Percentiles rank a stretch among this genome's conserved stretches.
Evolutionary conservation across 2,797 vertebrate species (phyloP).

Genomic region (Lepidocolaptes lacrymiger): DNA sequence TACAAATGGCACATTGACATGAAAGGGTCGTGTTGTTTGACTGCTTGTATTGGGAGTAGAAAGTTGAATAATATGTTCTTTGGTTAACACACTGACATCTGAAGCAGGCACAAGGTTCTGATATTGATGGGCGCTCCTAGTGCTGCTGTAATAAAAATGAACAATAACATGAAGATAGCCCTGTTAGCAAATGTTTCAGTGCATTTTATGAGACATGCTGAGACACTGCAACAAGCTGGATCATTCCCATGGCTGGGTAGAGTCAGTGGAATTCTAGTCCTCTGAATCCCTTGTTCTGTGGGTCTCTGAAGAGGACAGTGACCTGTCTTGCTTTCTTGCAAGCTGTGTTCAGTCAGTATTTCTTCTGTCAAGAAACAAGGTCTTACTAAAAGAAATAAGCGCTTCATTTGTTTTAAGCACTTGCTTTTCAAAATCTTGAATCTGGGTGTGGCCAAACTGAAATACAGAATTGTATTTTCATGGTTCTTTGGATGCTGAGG

Average conservation of each 20-base stretch:
- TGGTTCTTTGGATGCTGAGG: slow-evolving; percentile 19
- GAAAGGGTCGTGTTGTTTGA: not conserved
- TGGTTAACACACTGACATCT: slow-evolving; percentile 22
- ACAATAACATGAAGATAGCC: not conserved
- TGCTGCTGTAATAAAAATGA: slow-evolving; percentile 12
- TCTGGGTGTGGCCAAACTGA: not conserved
- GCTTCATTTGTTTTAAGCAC: not conserved
- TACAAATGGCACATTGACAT: not conserved
- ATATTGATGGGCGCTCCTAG: not conserved
- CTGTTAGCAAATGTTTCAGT: not conserved
- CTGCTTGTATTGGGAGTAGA: not conserved
- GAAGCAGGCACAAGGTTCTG: not conserved
- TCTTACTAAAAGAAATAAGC: not conserved
- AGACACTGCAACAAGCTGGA: not conserved
- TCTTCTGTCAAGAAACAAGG: not conserved
- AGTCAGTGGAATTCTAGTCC: not conserved
- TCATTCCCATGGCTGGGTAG: not conserved
- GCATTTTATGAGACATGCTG: not conserved
- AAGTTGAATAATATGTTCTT: not conserved
- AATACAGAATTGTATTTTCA: slow-evolving; percentile 22
- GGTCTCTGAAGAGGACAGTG: not conserved
- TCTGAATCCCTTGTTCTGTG: not conserved
- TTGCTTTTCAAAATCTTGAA: slow-evolving; percentile 15
- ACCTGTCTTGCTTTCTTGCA: not conserved
- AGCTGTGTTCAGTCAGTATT: not conserved